A percentile compares a stretch with the other conserved stretches of the same genome.
These are phyloP conservation scores for Pimephales promelas DNA, from an alignment of 2,113 vertebrate genomes.

Conservation along the genomic window DNA sequence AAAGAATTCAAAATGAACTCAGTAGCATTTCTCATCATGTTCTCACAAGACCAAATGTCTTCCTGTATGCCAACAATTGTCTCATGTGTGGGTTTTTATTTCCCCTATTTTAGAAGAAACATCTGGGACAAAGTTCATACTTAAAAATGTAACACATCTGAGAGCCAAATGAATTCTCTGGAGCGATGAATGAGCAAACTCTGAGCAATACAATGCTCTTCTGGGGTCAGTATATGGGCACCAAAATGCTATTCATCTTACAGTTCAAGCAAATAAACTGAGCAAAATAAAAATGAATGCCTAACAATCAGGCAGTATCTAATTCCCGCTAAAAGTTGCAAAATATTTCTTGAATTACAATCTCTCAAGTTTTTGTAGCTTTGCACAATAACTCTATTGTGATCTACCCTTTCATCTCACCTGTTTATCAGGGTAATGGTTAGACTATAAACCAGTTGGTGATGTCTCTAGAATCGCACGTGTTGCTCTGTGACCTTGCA, in stretches of 20 bases:
- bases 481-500: slow-evolving; percentile 5
- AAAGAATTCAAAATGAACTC: background rate
- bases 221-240: background rate
- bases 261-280: background rate
- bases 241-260: slow-evolving; percentile 1
- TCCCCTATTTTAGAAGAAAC: background rate
- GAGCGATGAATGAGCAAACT: background rate
- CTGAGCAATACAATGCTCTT: background rate
- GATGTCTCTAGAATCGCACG: background rate
- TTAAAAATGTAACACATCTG: background rate
- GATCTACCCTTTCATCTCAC: slow-evolving; percentile 10
- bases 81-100: background rate
- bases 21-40: background rate
- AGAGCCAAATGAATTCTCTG: background rate
- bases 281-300: background rate
- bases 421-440: slow-evolving; percentile 3
- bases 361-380: background rate
- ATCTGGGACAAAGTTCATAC: background rate
- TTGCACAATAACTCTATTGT: slow-evolving; percentile 4
- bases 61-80: background rate
- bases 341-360: slow-evolving; percentile 8
- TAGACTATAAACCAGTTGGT: slow-evolving; percentile 5
- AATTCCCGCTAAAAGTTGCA: background rate
- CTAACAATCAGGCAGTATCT: background rate
- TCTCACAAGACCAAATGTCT: background rate